Evolutionary conservation across 2,888 invertebrate genomes (phyloP), one percentile per base, ranked within the genome.

Genomic region (Thymelicus acteon): DNA sequence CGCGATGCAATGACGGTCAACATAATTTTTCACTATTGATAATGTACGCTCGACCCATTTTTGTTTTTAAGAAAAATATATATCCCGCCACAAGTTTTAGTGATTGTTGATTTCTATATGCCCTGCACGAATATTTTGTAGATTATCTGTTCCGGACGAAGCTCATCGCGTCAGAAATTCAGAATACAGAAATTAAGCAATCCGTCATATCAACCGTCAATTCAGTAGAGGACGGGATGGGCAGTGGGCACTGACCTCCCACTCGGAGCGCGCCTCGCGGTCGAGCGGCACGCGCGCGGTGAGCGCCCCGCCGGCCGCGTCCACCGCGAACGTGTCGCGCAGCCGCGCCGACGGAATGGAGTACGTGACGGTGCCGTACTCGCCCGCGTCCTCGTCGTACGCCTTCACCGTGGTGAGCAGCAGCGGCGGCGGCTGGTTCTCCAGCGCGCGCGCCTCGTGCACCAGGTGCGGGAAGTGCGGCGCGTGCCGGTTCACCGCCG

Each of bases 371-470:
- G 91, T 86, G 4, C 97, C 96, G 85, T 95, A 97, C 72, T 96
- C 96, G 7, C 97, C 98, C 75, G 96, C 95, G 90, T 98, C 98
- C 52, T 95, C 94, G 86, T 99, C 99, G 63, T 93, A 94, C 13
- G 99, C 99, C 48, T 67, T 75, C 78, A 96, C 96, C 75, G 95
- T 96, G 48, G 96, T 95, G 47, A 99, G 96, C 73, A 96, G 89
- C 79, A 96, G 95, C 12, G 98, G 98, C 54, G 96, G 95, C 64
- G 96, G 93, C 80, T 96, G 95, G 90, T 98, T 98, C 92, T 99
- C 99, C 24, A 94, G 89, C 13, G 98, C 96, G 72, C 95, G 95
- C 7, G 97, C 97, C 82, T 98, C 97, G 84, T 98, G 96, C 72
- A 96, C 94, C 1, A 95, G 92, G 82, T 97, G 96, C 15, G 95